phyloP scores from a whole-genome alignment of 2,888 invertebrate genomes.

The Napeogenes sylphis region DNA sequence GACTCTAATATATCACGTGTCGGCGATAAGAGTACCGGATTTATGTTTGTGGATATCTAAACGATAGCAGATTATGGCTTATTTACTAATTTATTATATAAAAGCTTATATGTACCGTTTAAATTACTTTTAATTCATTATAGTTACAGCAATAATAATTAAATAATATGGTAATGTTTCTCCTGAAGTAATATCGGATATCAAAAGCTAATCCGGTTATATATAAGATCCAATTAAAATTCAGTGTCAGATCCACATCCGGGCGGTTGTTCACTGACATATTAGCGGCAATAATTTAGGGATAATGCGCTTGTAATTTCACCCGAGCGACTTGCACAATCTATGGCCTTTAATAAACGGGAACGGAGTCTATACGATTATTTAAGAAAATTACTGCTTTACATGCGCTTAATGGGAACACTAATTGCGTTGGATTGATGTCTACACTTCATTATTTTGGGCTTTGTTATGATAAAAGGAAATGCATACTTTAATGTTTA shows the following conservation, averaged over 20 bases:
- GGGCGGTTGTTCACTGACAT: slow-evolving; percentile 58
- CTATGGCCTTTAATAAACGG: slow-evolving; percentile 75
- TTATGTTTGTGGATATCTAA: slow-evolving; percentile 55
- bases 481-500: too few relatives aligned
- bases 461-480: too few relatives aligned
- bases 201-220: slow-evolving; percentile 7
- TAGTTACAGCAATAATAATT: too few relatives aligned
- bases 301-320: slow-evolving; percentile 71
- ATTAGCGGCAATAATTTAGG: slow-evolving; percentile 73
- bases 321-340: slow-evolving; percentile 62
- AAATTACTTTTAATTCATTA: not conserved
- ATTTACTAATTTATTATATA: slow-evolving; percentile 7
- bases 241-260: slow-evolving; percentile 44
- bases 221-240: slow-evolving; percentile 41
- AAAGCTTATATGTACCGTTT: not conserved
- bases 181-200: not conserved
- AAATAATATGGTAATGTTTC: too few relatives aligned
- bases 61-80: slow-evolving; percentile 41
- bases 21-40: slow-evolving; percentile 54
- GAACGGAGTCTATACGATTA: slow-evolving; percentile 69
- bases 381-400: slow-evolving; percentile 69
- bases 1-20: slow-evolving; percentile 47
- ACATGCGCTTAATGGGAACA: slow-evolving; percentile 65
- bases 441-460: not conserved
- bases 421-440: slow-evolving; percentile 36